Conservation (phyloP, 2,888 invertebrate genomes). For the Drosophila quinaria region DNA sequence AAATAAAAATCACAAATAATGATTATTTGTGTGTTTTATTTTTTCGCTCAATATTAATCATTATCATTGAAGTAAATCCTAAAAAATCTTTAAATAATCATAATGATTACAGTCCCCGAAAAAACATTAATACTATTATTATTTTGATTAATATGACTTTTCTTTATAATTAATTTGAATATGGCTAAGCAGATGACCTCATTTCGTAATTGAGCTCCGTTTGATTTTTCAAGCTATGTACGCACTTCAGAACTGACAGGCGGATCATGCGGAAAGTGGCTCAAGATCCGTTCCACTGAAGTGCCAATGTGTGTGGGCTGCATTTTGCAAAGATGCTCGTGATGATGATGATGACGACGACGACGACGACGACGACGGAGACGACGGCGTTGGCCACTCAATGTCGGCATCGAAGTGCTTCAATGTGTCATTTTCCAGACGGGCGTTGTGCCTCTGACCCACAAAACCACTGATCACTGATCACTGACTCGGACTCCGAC, state of each 20-base stretch:
- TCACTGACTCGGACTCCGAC: background rate
- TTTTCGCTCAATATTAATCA: no score
- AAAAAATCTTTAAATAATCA: no score
- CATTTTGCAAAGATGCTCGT: constrained; percentile 57
- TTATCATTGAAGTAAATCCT: no score
- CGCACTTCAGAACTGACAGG: constrained; percentile 57
- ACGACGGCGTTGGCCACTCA: constrained; percentile 68
- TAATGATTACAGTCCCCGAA: no score
- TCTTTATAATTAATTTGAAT: background rate
- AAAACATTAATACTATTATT: no score
- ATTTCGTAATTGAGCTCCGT: constrained; percentile 38
- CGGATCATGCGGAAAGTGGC: constrained; percentile 59
- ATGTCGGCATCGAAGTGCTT: constrained; percentile 76
- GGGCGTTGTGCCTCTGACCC: constrained; percentile 62
- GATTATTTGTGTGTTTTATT: no score
- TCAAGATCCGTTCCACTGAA: constrained; percentile 61
- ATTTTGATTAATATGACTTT: no score
- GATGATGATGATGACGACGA: constrained; percentile 35
- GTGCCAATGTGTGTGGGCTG: constrained; percentile 74
- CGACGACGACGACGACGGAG: no score
- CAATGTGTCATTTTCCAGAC: constrained; percentile 72
- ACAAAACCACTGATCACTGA: constrained; percentile 58
- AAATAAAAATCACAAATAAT: no score
- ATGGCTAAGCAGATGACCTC: constrained; percentile 57
- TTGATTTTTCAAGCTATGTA: constrained; percentile 30